Conservation (phyloP, 2,888 invertebrate genomes). For the Drosophila austrosaltans region DNA sequence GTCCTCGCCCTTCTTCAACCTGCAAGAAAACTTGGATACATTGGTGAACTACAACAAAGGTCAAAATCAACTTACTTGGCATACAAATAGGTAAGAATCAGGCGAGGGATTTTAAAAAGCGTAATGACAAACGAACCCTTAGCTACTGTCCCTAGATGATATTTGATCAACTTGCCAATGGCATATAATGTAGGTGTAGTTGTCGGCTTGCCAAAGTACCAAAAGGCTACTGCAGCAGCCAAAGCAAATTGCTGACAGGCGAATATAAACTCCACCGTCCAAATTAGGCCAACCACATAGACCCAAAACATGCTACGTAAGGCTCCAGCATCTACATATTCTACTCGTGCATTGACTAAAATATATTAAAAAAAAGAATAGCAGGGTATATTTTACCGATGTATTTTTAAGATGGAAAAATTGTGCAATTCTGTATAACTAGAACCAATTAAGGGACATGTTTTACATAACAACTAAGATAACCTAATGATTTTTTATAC, state of each 20-base stretch:
- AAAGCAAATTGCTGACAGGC: slow-evolving; percentile 97
- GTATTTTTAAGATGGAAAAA: too few relatives aligned
- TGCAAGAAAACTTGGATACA: slow-evolving; percentile 77
- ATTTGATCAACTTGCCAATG: slow-evolving; percentile 90
- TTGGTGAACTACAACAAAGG: not conserved
- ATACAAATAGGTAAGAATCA: slow-evolving; percentile 94
- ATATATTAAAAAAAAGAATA: not conserved
- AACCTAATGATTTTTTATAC: too few relatives aligned
- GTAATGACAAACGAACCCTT: slow-evolving; percentile 97
- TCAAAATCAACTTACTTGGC: slow-evolving; percentile 88
- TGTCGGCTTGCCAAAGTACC: slow-evolving; percentile 94
- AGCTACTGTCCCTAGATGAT: slow-evolving; percentile 97
- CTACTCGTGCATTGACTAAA: slow-evolving; percentile 87
- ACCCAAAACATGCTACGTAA: slow-evolving; percentile 97
- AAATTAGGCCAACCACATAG: slow-evolving; percentile 94
- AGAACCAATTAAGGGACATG: too few relatives aligned
- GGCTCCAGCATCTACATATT: slow-evolving; percentile 91
- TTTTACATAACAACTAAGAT: too few relatives aligned
- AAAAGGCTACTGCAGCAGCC: slow-evolving; percentile 95
- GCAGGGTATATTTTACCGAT: too few relatives aligned
- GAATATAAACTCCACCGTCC: slow-evolving; percentile 97
- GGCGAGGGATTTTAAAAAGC: slow-evolving; percentile 94
- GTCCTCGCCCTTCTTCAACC: slow-evolving; percentile 88
- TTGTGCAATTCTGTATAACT: too few relatives aligned
- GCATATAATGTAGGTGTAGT: slow-evolving; percentile 86